Evolutionary conservation across 2,113 vertebrate genomes (phyloP).

Genomic region (Coptodon rendalli): DNA sequence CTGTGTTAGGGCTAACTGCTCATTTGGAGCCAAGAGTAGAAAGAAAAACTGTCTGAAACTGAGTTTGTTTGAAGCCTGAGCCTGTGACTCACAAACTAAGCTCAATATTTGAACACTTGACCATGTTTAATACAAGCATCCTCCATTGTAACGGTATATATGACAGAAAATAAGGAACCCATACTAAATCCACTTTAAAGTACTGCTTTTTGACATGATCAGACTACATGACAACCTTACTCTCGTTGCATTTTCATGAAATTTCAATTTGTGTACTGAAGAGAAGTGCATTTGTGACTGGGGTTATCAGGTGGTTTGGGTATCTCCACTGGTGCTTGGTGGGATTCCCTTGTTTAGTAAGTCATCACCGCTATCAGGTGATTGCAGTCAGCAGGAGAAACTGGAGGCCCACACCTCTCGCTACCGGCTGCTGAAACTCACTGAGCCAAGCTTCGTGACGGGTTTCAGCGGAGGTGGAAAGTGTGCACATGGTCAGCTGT

Average conservation of each 20-base stretch:
- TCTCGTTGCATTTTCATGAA: not conserved
- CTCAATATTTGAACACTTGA: not conserved
- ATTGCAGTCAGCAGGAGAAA: slow-evolving; percentile 27
- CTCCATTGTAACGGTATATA: not conserved
- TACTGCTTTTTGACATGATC: not conserved
- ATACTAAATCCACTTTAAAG: not conserved
- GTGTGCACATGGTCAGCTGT: not conserved
- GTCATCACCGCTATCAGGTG: slow-evolving; percentile 10
- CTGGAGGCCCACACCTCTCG: not conserved
- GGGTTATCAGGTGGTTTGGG: not conserved
- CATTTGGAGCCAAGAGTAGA: not conserved
- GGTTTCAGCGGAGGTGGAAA: not conserved
- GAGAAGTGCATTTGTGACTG: not conserved
- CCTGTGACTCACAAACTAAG: not conserved
- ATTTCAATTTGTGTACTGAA: not conserved
- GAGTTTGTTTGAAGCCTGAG: not conserved
- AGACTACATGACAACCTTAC: not conserved
- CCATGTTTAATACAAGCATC: not conserved
- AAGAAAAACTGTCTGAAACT: not conserved
- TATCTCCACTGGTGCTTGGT: not conserved
- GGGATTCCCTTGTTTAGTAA: not conserved
- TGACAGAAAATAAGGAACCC: not conserved
- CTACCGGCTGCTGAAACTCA: not conserved
- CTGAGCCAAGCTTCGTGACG: not conserved
- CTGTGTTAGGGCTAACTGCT: not conserved